These are phyloP conservation scores for Stenichneumon culpator DNA, from an alignment of 2,888 invertebrate species.

Conservation along the genomic window DNA sequence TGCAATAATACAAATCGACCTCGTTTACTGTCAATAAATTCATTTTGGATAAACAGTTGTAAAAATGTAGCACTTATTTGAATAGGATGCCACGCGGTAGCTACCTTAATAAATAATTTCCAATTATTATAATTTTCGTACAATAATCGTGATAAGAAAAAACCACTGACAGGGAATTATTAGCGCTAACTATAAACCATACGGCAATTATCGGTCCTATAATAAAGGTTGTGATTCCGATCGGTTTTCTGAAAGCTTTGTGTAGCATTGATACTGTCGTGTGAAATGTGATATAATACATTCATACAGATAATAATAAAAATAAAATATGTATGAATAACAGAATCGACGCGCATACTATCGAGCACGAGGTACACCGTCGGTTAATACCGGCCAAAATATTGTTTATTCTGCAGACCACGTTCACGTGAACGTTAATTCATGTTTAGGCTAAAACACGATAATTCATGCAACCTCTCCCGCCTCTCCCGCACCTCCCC, in stretches of 20 bases:
- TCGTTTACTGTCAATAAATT: too few relatives aligned
- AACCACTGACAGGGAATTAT: too few relatives aligned
- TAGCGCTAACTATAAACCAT: too few relatives aligned
- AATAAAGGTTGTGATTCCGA: slow-evolving; percentile 53
- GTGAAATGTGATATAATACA: slow-evolving; percentile 81
- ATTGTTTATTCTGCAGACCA: slow-evolving; percentile 54
- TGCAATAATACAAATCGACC: too few relatives aligned
- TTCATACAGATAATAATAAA: slow-evolving; percentile 71
- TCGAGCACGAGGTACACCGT: slow-evolving; percentile 55
- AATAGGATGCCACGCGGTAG: too few relatives aligned
- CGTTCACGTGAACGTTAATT: slow-evolving; percentile 20
- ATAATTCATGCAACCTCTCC: slow-evolving; percentile 39
- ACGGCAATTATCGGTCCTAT: slow-evolving; percentile 2
- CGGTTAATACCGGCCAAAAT: slow-evolving; percentile 31
- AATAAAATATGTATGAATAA: slow-evolving; percentile 63
- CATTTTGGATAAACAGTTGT: too few relatives aligned
- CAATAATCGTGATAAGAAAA: too few relatives aligned
- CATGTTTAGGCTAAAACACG: slow-evolving; percentile 38
- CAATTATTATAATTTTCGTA: too few relatives aligned
- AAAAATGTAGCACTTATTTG: too few relatives aligned
- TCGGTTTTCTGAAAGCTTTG: slow-evolving; percentile 62
- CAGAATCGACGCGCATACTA: slow-evolving; percentile 28
- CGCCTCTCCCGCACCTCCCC: slow-evolving; percentile 2
- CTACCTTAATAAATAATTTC: too few relatives aligned
- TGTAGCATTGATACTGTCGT: slow-evolving; percentile 77